Base-by-base conservation (phyloP, 2,797 vertebrate genomes). In the Anguilla pacifica region DNA sequence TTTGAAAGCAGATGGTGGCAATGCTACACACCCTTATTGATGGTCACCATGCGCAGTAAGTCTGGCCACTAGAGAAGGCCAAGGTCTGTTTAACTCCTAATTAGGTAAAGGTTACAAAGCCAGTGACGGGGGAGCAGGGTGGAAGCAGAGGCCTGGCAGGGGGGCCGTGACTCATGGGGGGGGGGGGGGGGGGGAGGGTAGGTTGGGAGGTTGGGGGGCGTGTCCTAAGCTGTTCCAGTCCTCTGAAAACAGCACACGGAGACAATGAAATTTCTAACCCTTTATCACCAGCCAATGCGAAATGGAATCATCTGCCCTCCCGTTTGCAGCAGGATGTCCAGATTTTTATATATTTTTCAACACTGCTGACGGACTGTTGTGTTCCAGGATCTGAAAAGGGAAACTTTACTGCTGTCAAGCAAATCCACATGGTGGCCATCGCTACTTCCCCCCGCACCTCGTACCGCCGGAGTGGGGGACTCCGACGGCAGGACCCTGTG, bases 101-200 rank as follows among this genome's bases (percentile, higher is more conserved):
- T 89, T 89, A 89, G 83, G 86, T 61, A 89, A 89, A 89, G 88
- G 88, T 87, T 87, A 87, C 11, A 72, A 82, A 79, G 72, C 77
- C 70, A 83, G 67, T 79, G 81, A 84, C 82, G 83, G 49, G 57
- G 39, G 57, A 57, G 35, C 39, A 79, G 67, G 83, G 59, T 59
- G 79, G 46, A 88, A 85, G 85, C 82, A 25, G 39, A 79, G 81
- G 86, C 82, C 61, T 53, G 55, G 85, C 49, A 35, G 28, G 82
- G 46, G 1, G 6, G 22, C 6, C 61, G 25, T 22, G 43, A 59
- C n/a, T 70, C 77, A 53, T 31, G 0, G 0, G 10, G 51, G 49
- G 49, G 5, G 35, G 35, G 51, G 51, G 10, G 49, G 49, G 49
- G 4, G 35, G 35, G 39, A 2, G 39, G 39, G 39, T 70, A 10